Percentiles rank a stretch among this genome's conserved stretches.
Evolutionary conservation across 2,797 vertebrate species (phyloP).

Genomic region (Crossoptilon crossoptilon): DNA sequence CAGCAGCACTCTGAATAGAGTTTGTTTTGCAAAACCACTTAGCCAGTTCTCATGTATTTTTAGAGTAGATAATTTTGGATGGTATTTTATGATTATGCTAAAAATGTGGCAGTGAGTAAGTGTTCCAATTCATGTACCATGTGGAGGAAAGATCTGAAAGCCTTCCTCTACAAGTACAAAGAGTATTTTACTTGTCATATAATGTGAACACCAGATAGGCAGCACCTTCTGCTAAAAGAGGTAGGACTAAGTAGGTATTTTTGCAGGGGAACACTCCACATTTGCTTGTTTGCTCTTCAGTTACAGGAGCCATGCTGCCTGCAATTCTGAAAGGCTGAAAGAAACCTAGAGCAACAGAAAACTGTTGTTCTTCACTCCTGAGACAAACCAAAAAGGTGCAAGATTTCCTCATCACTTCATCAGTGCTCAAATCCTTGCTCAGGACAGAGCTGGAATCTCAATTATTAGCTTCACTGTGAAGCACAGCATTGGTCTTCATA

Average conservation of each 20-base stretch:
- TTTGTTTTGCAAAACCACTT: constrained; percentile 18
- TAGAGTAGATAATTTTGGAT: constrained; percentile 61
- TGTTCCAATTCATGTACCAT: not conserved
- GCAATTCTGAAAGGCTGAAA: constrained; percentile 38
- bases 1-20: not conserved
- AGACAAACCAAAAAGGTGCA: constrained; percentile 10
- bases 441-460: constrained; percentile 27
- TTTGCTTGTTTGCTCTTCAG: not conserved
- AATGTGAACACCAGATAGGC: not conserved
- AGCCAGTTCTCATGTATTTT: constrained; percentile 47
- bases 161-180: constrained; percentile 20
- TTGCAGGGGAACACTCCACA: not conserved
- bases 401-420: not conserved
- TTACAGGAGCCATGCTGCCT: not conserved
- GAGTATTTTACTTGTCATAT: not conserved
- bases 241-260: constrained; percentile 16
- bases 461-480: constrained; percentile 21
- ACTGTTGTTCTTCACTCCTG: constrained; percentile 8
- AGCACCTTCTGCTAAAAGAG: not conserved
- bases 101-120: constrained; percentile 48
- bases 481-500: constrained; percentile 11
- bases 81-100: constrained; percentile 48
- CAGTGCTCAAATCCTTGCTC: constrained; percentile 20
- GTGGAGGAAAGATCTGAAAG: constrained; percentile 26
- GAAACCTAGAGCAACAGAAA: constrained; percentile 22